Percentiles rank a stretch among this genome's conserved stretches.
phyloP scores from a whole-genome alignment of 2,888 invertebrate genomes.

The Prenolepis imparis region DNA sequence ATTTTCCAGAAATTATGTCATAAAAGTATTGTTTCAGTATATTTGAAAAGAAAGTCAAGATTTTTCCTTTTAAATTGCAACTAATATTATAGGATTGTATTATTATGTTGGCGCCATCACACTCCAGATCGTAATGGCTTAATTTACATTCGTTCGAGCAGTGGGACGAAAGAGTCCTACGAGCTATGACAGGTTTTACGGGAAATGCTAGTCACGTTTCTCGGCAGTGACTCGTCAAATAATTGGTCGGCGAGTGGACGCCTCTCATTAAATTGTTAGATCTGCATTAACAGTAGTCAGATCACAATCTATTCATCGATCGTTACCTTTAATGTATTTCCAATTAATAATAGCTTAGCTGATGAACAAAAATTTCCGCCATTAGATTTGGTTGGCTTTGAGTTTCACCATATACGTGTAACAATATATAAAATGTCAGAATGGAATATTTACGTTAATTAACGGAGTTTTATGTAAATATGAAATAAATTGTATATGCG shows the following conservation, averaged over 20 bases:
- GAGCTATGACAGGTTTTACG: slow-evolving; percentile 58
- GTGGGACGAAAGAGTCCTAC: not conserved
- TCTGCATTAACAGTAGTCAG: slow-evolving; percentile 81
- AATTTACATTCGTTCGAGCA: slow-evolving; percentile 44
- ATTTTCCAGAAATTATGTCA: not conserved
- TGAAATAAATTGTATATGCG: not conserved
- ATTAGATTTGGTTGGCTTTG: slow-evolving; percentile 22
- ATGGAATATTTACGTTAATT: slow-evolving; percentile 2
- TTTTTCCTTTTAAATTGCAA: not conserved
- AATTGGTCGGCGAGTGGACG: slow-evolving; percentile 78
- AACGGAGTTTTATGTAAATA: not conserved
- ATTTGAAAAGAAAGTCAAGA: not conserved
- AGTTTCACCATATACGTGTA: not conserved
- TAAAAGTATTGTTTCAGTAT: not conserved
- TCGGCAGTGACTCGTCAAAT: slow-evolving; percentile 77
- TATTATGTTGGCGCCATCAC: slow-evolving; percentile 1
- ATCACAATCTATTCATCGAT: slow-evolving; percentile 82
- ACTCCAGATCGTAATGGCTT: slow-evolving; percentile 13
- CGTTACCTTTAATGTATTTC: slow-evolving; percentile 81
- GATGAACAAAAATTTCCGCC: slow-evolving; percentile 32
- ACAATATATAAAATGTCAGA: slow-evolving; percentile 11
- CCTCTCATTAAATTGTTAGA: slow-evolving; percentile 84
- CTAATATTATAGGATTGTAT: not conserved
- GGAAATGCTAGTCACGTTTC: slow-evolving; percentile 81
- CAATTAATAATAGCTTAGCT: slow-evolving; percentile 73